Percentiles rank a stretch among this genome's conserved stretches.
Evolutionary conservation across 2,113 vertebrate species (phyloP).

Genomic region (Peucedramus taeniatus): DNA sequence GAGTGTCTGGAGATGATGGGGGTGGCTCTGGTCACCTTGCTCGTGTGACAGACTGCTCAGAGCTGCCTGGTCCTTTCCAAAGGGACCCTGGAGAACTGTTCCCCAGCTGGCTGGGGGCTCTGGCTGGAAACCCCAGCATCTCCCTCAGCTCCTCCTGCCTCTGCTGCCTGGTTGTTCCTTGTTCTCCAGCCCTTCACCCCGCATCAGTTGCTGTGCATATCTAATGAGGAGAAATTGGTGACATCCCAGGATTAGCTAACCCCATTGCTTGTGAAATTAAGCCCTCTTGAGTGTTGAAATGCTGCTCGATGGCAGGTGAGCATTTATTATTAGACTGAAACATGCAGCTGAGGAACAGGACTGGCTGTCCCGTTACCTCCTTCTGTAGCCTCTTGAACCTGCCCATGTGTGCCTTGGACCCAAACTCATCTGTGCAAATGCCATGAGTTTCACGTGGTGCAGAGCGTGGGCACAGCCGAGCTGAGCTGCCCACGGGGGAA

Average conservation of each 20-base stretch:
- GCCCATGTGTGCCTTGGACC: fast-evolving
- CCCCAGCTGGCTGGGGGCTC: background rate
- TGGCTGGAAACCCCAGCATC: fast-evolving
- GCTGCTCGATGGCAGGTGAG: background rate
- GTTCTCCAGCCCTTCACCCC: background rate
- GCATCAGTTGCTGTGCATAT: background rate
- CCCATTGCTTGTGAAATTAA: background rate
- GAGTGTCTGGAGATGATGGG: fast-evolving
- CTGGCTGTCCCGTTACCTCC: fast-evolving
- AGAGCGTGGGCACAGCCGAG: fast-evolving
- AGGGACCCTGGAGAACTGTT: fast-evolving
- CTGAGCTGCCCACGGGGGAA: background rate
- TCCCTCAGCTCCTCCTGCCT: background rate
- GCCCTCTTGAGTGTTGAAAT: background rate
- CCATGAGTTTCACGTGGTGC: fast-evolving
- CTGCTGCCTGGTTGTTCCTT: background rate
- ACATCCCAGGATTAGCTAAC: background rate
- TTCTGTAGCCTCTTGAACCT: background rate
- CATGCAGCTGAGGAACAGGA: background rate
- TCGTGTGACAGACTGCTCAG: background rate
- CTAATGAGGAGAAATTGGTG: background rate
- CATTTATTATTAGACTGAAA: background rate
- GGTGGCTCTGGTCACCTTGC: background rate
- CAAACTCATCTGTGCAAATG: fast-evolving
- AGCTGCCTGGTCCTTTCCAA: background rate